Conservation (phyloP, 1,140 invertebrate genomes). For the Helicoverpa zea region DNA sequence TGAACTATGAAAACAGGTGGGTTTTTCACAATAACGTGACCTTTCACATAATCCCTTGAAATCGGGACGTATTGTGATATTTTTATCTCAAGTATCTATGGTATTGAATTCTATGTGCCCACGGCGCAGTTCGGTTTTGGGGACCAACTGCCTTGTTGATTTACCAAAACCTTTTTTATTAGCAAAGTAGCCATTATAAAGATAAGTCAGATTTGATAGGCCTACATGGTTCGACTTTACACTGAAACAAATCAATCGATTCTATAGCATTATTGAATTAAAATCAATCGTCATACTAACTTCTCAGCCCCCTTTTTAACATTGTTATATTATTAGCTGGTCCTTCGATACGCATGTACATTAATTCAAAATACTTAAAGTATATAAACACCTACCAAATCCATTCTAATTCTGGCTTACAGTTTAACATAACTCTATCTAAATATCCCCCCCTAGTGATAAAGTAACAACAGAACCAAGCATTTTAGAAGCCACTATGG, state of each 20-base stretch:
- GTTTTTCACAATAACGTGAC: not conserved
- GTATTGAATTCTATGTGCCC: too few species aligned
- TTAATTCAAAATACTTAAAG: too few species aligned
- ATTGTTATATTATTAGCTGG: too few species aligned
- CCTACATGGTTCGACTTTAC: too few species aligned
- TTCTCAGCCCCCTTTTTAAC: too few species aligned
- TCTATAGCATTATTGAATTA: too few species aligned
- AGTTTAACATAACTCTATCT: not conserved
- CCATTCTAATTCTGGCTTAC: not conserved
- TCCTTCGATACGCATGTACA: too few species aligned
- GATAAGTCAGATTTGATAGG: not conserved
- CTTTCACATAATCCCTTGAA: constrained; percentile 3
- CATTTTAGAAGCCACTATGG: constrained; percentile 33
- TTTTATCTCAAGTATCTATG: not conserved
- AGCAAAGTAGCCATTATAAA: not conserved
- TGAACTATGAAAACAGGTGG: constrained; percentile 1
- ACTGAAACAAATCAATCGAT: too few species aligned
- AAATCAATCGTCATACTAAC: too few species aligned
- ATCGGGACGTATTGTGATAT: not conserved
- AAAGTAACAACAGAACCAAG: constrained; percentile 5
- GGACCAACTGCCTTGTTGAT: not conserved
- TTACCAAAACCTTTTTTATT: not conserved
- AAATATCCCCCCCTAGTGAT: constrained; percentile 1
- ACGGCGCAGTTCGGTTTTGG: not conserved
- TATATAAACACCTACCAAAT: not conserved